phyloP scores from a whole-genome alignment of 2,888 invertebrate species.

The Drosophila gaucha region DNA sequence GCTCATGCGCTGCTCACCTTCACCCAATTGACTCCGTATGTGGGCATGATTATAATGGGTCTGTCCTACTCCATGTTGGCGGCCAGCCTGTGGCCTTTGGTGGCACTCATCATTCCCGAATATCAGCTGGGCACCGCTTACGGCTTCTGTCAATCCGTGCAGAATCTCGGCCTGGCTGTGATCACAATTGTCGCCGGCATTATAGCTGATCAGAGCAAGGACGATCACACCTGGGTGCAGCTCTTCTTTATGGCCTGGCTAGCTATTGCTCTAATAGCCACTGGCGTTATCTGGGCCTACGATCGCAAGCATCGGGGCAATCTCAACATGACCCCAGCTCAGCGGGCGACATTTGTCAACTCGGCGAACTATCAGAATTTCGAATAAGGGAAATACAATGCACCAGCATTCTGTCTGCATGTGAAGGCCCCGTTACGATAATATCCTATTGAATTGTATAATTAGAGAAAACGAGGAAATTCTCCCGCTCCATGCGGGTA shows the following conservation, averaged over 20 bases:
- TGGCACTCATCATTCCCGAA: conserved; percentile 95
- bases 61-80: conserved; percentile 96
- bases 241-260: conserved; percentile 96
- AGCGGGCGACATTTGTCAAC: conserved; percentile 82
- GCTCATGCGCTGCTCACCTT: conserved; percentile 88
- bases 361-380: conserved; percentile 62
- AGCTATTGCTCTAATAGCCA: conserved; percentile 89
- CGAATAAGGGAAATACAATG: conserved; percentile 46
- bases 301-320: conserved; percentile 89
- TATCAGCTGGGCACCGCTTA: conserved; percentile 98
- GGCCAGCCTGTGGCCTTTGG: conserved; percentile 97
- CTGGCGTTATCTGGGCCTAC: conserved; percentile 90
- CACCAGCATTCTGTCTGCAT: not conserved
- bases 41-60: conserved; percentile 91
- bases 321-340: conserved; percentile 90
- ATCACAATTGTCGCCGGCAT: conserved; percentile 93
- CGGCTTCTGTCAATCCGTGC: conserved; percentile 97
- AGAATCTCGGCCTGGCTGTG: conserved; percentile 96
- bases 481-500: conserved; percentile 13
- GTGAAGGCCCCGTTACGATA: not conserved
- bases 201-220: conserved; percentile 93
- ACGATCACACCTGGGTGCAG: conserved; percentile 92
- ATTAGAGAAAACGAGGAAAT: too few relatives aligned
- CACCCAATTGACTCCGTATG: conserved; percentile 88
- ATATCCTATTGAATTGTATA: not conserved